A percentile compares a stretch with the other conserved stretches of the same genome.
Evolutionary conservation across 2,113 vertebrate species (phyloP).

Genomic region (Stigmatopora nigra): DNA sequence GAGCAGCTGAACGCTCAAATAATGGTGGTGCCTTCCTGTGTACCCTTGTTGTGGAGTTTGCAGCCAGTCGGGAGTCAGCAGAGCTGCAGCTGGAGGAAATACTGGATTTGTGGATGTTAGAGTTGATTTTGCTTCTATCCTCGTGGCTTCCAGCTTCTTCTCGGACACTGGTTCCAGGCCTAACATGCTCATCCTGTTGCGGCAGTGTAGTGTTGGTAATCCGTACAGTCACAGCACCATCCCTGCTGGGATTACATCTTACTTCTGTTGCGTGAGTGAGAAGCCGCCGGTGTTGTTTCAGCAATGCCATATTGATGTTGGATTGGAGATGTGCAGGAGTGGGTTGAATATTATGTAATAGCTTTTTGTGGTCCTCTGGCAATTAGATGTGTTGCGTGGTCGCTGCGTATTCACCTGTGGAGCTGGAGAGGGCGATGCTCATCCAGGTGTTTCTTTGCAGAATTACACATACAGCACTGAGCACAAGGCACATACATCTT

Average conservation of each 20-base stretch:
- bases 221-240: conserved; percentile 78
- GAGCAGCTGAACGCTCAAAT: conserved; percentile 89
- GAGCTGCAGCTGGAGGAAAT: conserved; percentile 95
- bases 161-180: conserved; percentile 28
- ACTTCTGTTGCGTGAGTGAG: conserved; percentile 85
- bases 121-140: conserved; percentile 62
- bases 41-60: conserved; percentile 56
- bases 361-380: conserved; percentile 29
- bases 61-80: conserved; percentile 77
- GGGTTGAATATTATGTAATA: conserved; percentile 28
- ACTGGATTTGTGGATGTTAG: conserved; percentile 88
- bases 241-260: conserved; percentile 83
- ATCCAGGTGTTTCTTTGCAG: conserved; percentile 41
- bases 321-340: neutral
- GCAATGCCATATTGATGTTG: conserved; percentile 80
- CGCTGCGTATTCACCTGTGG: conserved; percentile 42
- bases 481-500: conserved; percentile 50
- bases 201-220: conserved; percentile 62
- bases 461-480: conserved; percentile 43
- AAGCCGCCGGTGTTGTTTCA: conserved; percentile 80
- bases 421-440: conserved; percentile 5
- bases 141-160: conserved; percentile 17
- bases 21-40: conserved; percentile 79
- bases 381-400: conserved; percentile 43
- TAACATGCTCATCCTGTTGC: conserved; percentile 47